Percentiles rank a stretch among this genome's conserved stretches.
Evolutionary conservation across 2,888 invertebrate genomes (phyloP).

Genomic region (Cantharis flavilabris): DNA sequence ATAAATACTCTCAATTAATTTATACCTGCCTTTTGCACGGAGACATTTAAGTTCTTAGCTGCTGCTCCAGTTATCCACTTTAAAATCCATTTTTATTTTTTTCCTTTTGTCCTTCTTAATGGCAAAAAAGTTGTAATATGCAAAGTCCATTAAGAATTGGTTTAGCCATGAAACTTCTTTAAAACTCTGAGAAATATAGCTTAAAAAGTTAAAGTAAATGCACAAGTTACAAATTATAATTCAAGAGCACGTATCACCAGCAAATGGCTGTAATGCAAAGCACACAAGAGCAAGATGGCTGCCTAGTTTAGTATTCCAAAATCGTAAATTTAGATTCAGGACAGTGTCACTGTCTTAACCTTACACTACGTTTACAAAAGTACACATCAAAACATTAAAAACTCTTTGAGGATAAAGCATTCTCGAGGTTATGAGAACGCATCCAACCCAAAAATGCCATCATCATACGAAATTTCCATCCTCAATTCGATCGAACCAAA

Average conservation of each 20-base stretch:
- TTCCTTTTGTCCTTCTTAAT: background rate
- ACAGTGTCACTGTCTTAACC: conserved; percentile 39
- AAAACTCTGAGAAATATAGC: conserved; percentile 12
- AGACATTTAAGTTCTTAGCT: background rate
- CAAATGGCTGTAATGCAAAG: conserved; percentile 31
- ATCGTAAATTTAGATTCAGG: conserved; percentile 43
- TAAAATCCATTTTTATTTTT: background rate
- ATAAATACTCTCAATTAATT: background rate
- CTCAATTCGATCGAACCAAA: background rate
- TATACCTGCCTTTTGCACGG: background rate
- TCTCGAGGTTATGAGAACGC: background rate
- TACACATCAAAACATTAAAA: conserved; percentile 24
- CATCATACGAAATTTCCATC: background rate
- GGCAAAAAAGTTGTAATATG: background rate
- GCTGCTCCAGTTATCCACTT: background rate
- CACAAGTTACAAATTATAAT: conserved; percentile 39
- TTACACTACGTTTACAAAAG: conserved; percentile 20
- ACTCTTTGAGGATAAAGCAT: background rate
- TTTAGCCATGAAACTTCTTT: background rate
- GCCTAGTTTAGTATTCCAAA: conserved; percentile 45
- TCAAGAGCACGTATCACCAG: conserved; percentile 43
- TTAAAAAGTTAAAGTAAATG: conserved; percentile 21
- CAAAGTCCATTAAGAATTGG: background rate
- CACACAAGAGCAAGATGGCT: conserved; percentile 45
- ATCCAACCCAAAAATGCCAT: background rate